Base-by-base conservation (phyloP, 2,113 vertebrate genomes). In the Hyperopisus bebe region DNA sequence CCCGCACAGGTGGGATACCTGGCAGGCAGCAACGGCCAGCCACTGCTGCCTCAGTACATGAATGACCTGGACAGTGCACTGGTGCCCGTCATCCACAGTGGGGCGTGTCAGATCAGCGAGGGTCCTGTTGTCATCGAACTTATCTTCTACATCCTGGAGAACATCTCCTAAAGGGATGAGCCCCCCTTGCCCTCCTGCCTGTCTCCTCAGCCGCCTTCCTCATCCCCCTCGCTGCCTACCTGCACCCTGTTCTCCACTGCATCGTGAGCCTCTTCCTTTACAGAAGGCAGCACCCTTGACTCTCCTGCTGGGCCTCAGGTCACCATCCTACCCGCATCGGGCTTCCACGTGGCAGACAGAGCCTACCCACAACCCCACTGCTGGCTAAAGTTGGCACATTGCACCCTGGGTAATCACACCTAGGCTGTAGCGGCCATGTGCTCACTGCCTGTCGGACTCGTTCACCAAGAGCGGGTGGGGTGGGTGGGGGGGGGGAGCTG, bases 81-180 rank as follows among this genome's bases (percentile, higher is more conserved):
- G 95, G 98, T 99, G 91, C 98, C 98, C 1, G 96, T 99, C 94
- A 99, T 99, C 94, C 98, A 99, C 92, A 94, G 98, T 82, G 98
- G 98, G 91, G 97, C 97, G 7, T 99, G 98, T 93, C 98, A 98
- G 96, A 94, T 99, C 91, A 99, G 96, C 21, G 98, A 99, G 93
- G 98, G 98, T 89, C 97, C 98, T 0, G 94, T 99, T 51, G 96
- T 98, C 92, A 98, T 99, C 97, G 98, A 99, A 94, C 97, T 99
- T 94, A 96, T 98, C 95, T 99, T 99, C 96, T 99, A 99, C 96
- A 99, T 99, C 95, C 96, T 99, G 95, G 98, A 99, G 94, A 98
- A 98, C 95, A 98, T 99, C 95, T 97, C 97, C 83, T 99, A 97
- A 95, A 95, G 94, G 94, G 92, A 50, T 92, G 5, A 21, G 46